These are phyloP conservation scores for Apis florea DNA, from an alignment of 1,140 invertebrate species.

Conservation along the genomic window DNA sequence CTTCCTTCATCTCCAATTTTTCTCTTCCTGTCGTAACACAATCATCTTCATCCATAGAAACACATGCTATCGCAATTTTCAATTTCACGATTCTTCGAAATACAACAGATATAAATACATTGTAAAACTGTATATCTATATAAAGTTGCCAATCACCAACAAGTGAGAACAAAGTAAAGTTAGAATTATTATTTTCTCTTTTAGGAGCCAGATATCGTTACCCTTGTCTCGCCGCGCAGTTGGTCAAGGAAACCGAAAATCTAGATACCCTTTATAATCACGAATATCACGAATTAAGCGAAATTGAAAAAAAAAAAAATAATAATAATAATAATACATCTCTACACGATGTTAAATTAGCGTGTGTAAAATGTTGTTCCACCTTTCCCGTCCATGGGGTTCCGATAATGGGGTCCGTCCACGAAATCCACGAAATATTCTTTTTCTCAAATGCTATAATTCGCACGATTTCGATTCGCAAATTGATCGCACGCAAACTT, in stretches of 20 bases:
- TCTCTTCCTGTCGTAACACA: no score
- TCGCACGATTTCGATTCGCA: constrained; percentile 20
- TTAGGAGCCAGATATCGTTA: constrained; percentile 75
- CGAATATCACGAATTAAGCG: background rate
- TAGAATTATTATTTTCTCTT: constrained; percentile 65
- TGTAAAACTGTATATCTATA: no score
- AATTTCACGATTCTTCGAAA: no score
- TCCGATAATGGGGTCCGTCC: background rate
- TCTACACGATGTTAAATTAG: constrained; percentile 17
- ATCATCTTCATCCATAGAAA: no score
- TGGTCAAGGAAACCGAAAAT: constrained; percentile 74
- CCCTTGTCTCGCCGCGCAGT: constrained; percentile 73
- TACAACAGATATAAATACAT: no score
- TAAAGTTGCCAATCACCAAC: no score
- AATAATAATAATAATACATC: no score
- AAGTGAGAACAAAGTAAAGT: constrained; percentile 1
- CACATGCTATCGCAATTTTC: no score
- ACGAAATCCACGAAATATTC: background rate
- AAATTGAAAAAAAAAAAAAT: constrained; percentile 1
- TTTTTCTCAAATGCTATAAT: background rate
- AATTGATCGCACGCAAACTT: constrained; percentile 21
- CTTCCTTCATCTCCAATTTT: no score
- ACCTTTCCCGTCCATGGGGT: background rate
- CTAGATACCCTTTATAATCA: constrained; percentile 44
- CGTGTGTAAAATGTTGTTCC: constrained; percentile 30